Evolutionary conservation across 2,888 invertebrate species (phyloP).

Genomic region (Temnothorax unifasciatus): DNA sequence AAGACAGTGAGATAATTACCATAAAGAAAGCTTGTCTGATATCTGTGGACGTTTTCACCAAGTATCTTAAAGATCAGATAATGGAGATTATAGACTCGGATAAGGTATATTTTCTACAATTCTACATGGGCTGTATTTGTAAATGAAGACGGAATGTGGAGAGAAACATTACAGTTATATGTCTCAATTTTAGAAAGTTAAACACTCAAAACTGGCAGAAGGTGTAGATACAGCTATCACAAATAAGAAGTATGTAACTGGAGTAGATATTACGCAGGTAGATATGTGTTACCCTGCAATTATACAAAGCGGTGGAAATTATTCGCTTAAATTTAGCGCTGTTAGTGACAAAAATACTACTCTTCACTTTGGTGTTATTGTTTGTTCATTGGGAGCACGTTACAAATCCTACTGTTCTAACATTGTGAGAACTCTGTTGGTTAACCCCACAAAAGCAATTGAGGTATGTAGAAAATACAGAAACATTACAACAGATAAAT

Average conservation of each 20-base stretch:
- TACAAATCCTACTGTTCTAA: conserved; percentile 99
- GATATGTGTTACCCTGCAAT: conserved; percentile 99
- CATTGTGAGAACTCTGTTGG: conserved; percentile 97
- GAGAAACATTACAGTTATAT: background rate
- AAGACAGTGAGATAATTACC: conserved; percentile 95
- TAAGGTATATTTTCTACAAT: conserved; percentile 88
- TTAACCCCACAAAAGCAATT: conserved; percentile 93
- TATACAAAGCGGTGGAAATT: conserved; percentile 99
- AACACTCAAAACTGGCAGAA: conserved; percentile 97
- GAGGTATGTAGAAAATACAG: conserved; percentile 85
- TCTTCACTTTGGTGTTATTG: conserved; percentile 98
- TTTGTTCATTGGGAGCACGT: conserved; percentile 97
- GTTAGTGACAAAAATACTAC: conserved; percentile 96
- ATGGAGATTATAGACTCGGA: conserved; percentile 99
- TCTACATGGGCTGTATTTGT: background rate
- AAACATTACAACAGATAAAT: background rate
- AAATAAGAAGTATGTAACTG: conserved; percentile 98
- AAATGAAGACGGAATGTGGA: background rate
- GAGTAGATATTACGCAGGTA: conserved; percentile 95
- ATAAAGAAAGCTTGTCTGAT: conserved; percentile 97
- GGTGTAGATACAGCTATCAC: conserved; percentile 97
- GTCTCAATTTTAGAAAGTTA: conserved; percentile 92
- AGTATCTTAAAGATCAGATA: conserved; percentile 98
- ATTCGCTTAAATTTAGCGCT: conserved; percentile 98
- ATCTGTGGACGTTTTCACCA: conserved; percentile 97